These are phyloP conservation scores for Xiphophorus birchmanni DNA, from an alignment of 2,797 vertebrate genomes.

Conservation along the genomic window DNA sequence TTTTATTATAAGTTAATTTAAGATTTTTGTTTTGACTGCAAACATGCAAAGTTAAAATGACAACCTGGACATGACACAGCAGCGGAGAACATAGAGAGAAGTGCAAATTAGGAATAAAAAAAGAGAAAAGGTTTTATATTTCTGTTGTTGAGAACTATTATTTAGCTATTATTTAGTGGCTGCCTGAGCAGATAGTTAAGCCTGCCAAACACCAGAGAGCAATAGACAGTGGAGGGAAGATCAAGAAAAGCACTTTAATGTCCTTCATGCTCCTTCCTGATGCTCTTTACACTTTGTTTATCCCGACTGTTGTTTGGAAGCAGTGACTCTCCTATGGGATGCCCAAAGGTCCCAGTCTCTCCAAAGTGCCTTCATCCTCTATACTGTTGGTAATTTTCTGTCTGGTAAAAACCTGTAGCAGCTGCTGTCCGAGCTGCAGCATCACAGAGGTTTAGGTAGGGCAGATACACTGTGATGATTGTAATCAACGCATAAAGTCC, in stretches of 20 bases:
- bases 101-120: conserved; percentile 8
- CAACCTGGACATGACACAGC: neutral
- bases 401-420: neutral
- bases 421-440: neutral
- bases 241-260: conserved; percentile 51
- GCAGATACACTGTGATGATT: neutral
- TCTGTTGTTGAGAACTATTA: conserved; percentile 18
- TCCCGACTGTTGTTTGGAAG: conserved; percentile 1
- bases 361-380: conserved; percentile 18
- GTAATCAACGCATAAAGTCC: neutral
- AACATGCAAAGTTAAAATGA: conserved; percentile 7
- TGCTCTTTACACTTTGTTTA: conserved; percentile 9
- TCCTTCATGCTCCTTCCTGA: conserved; percentile 23
- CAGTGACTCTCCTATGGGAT: neutral
- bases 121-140: conserved; percentile 1
- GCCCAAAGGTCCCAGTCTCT: neutral
- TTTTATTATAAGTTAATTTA: neutral
- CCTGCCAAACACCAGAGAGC: conserved; percentile 54
- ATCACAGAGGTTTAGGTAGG: neutral
- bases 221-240: conserved; percentile 12
- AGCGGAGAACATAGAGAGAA: conserved; percentile 11
- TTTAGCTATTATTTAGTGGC: conserved; percentile 40
- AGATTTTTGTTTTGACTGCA: neutral
- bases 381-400: conserved; percentile 4
- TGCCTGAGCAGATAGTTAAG: conserved; percentile 49